Evolutionary conservation across 2,888 invertebrate genomes (phyloP).

Genomic region (Hecatera dysodea): DNA sequence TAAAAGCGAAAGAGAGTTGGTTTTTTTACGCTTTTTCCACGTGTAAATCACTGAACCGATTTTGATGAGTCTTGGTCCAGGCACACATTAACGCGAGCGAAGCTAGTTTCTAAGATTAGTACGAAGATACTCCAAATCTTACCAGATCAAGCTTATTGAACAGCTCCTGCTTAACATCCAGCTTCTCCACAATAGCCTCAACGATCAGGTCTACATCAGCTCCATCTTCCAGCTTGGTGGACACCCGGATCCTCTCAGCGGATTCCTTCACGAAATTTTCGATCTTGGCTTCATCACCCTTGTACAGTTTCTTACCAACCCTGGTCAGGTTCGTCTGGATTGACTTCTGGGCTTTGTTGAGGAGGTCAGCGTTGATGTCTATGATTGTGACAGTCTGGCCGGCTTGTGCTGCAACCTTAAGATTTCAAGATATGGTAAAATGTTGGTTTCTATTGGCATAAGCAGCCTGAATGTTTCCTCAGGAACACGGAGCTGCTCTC

Average conservation of each 20-base stretch:
- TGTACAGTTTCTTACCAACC: constrained; percentile 94
- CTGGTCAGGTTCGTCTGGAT: constrained; percentile 93
- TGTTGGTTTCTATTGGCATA: neutral
- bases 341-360: constrained; percentile 93
- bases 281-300: constrained; percentile 92
- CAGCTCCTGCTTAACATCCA: constrained; percentile 94
- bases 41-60: too few species aligned
- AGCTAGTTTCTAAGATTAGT: too few species aligned
- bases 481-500: too few species aligned
- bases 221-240: constrained; percentile 90
- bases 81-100: too few species aligned
- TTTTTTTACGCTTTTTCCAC: too few species aligned
- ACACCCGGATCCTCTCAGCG: constrained; percentile 89
- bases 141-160: constrained; percentile 94
- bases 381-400: constrained; percentile 96
- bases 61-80: too few species aligned
- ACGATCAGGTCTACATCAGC: constrained; percentile 93
- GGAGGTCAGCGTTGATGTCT: constrained; percentile 93
- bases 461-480: too few species aligned
- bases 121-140: neutral
- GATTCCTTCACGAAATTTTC: constrained; percentile 93
- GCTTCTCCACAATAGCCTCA: constrained; percentile 97
- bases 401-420: constrained; percentile 96
- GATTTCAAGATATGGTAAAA: constrained; percentile 74
- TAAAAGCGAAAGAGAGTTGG: too few species aligned